Evolutionary conservation across 2,113 vertebrate genomes (phyloP).

Genomic region (Orthonyx spaldingii): DNA sequence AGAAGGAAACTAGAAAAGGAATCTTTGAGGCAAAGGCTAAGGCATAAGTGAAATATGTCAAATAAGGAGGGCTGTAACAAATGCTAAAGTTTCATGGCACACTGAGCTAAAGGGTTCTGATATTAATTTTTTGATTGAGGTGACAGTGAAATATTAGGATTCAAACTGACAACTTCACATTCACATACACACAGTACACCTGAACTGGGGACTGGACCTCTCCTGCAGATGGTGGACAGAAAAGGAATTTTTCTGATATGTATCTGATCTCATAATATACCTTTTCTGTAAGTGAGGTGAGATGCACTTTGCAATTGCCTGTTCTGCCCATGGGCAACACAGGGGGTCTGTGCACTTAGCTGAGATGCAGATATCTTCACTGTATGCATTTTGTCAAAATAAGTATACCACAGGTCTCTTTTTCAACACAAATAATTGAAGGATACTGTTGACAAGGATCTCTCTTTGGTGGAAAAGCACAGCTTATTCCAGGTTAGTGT

Average conservation of each 20-base stretch:
- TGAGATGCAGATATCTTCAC: not conserved
- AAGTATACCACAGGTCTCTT: not conserved
- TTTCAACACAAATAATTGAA: not conserved
- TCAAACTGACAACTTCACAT: not conserved
- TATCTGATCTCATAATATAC: not conserved
- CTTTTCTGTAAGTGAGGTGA: not conserved
- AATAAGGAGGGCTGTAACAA: not conserved
- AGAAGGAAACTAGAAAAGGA: not conserved
- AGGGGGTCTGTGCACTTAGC: accelerated
- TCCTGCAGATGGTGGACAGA: not conserved
- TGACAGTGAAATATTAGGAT: not conserved
- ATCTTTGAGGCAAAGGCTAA: not conserved
- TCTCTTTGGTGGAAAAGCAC: not conserved
- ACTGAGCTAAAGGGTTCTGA: not conserved
- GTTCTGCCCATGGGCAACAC: not conserved
- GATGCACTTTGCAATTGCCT: not conserved
- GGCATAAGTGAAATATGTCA: not conserved
- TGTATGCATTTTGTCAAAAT: not conserved
- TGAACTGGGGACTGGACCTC: not conserved
- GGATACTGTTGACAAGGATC: not conserved
- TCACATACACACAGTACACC: accelerated
- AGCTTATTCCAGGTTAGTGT: not conserved
- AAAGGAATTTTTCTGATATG: not conserved
- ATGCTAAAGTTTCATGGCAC: not conserved
- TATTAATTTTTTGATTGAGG: not conserved